phyloP scores from a whole-genome alignment of 30 jellyfish, hydroid and myxozoan genomes.

The Pseudorhiza aurosa region DNA sequence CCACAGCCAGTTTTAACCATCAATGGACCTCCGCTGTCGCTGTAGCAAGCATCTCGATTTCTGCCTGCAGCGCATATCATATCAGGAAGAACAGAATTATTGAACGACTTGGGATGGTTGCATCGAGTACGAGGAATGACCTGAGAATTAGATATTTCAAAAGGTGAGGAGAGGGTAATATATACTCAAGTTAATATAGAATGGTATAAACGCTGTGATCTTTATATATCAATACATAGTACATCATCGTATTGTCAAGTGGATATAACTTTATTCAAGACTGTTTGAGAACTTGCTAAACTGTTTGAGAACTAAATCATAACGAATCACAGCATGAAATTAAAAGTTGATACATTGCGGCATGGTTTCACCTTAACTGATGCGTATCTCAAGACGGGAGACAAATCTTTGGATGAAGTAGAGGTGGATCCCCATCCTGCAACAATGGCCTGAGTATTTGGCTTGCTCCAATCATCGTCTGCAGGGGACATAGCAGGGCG shows the following conservation, averaged over 20 bases:
- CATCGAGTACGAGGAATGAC: constrained; percentile 52
- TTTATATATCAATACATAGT: too few relatives aligned
- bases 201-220: too few relatives aligned
- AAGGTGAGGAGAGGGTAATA: not conserved
- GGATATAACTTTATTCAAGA: too few relatives aligned
- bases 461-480: constrained; percentile 77
- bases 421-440: constrained; percentile 99
- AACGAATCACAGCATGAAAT: too few relatives aligned
- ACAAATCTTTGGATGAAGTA: constrained; percentile 79
- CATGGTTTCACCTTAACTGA: constrained; percentile 57
- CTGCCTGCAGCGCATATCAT: constrained; percentile 96
- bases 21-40: constrained; percentile 97
- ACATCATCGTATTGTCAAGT: too few relatives aligned
- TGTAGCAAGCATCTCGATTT: constrained; percentile 87
- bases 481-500: constrained; percentile 97
- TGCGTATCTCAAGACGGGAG: constrained; percentile 80
- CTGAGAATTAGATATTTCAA: not conserved
- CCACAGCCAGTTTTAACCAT: constrained; percentile 80
- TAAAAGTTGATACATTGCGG: not conserved
- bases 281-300: too few relatives aligned
- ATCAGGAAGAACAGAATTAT: constrained; percentile 87
- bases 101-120: constrained; percentile 87
- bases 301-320: too few relatives aligned
- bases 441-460: constrained; percentile 80
- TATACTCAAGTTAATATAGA: too few relatives aligned